A percentile compares a stretch with the other conserved stretches of the same genome.
These are phyloP conservation scores for Galeopterus variegatus DNA, from an alignment of 2,113 vertebrate species.

Conservation along the genomic window DNA sequence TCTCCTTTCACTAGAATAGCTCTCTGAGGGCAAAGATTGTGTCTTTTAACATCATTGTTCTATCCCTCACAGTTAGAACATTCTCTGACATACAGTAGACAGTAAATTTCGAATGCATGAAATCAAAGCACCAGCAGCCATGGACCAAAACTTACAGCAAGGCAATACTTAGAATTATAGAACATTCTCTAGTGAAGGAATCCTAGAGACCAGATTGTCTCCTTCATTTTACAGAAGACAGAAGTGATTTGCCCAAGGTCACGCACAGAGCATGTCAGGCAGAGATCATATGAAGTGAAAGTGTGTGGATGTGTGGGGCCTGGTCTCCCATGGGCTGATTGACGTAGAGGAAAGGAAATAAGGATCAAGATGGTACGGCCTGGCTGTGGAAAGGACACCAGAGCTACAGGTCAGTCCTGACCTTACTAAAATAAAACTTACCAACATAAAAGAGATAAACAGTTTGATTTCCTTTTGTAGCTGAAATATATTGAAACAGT, in stretches of 20 bases:
- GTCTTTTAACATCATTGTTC: neutral
- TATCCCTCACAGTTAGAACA: neutral
- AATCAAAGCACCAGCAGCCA: neutral
- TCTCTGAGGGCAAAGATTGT: neutral
- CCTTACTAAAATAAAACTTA: neutral
- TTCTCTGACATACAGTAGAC: neutral
- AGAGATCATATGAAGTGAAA: conserved; percentile 61
- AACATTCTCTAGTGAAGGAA: neutral
- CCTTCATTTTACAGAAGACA: neutral
- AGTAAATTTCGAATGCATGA: conserved; percentile 1
- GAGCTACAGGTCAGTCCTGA: neutral
- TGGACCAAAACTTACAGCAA: neutral
- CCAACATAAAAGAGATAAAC: neutral
- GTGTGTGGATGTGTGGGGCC: neutral
- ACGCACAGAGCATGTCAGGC: neutral
- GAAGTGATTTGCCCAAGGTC: conserved; percentile 52
- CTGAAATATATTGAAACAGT: neutral
- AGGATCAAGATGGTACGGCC: neutral
- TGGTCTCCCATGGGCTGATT: conserved; percentile 51
- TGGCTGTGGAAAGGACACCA: neutral
- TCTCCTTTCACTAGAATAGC: neutral
- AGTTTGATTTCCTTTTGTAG: conserved; percentile 12
- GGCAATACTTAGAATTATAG: neutral
- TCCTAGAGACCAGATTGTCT: neutral
- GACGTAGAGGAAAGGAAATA: neutral